Evolutionary conservation across 2,888 invertebrate genomes (phyloP).

Genomic region (Morinoia aosen): DNA sequence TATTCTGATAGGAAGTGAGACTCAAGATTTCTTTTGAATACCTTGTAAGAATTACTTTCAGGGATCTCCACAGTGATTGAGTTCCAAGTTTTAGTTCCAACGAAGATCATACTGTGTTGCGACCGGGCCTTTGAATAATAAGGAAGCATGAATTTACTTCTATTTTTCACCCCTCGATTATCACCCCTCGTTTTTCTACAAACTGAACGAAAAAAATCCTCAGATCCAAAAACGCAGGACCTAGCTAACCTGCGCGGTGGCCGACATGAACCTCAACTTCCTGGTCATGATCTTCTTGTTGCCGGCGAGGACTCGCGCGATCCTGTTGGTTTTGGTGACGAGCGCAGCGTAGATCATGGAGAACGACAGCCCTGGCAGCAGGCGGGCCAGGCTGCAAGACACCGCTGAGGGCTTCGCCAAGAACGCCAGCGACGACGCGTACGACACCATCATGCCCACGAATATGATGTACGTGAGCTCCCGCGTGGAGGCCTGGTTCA

Average conservation of each 20-base stretch:
- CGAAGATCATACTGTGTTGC: no score
- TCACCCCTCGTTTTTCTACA: no score
- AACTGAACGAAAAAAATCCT: no score
- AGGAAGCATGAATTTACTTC: no score
- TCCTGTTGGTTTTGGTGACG: slow-evolving; percentile 84
- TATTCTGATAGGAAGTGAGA: no score
- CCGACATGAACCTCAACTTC: slow-evolving; percentile 79
- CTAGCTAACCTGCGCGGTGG: slow-evolving; percentile 72
- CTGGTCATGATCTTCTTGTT: slow-evolving; percentile 81
- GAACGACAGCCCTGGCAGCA: slow-evolving; percentile 72
- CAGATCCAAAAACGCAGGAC: not conserved
- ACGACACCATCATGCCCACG: slow-evolving; percentile 75
- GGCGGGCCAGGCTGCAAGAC: slow-evolving; percentile 72
- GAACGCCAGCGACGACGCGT: slow-evolving; percentile 78
- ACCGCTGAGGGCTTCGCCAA: slow-evolving; percentile 77
- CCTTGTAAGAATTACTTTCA: no score
- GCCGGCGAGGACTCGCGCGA: slow-evolving; percentile 82
- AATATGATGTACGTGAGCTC: slow-evolving; percentile 77
- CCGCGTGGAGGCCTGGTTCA: slow-evolving; percentile 72
- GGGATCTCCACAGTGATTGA: no score
- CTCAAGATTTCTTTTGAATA: no score
- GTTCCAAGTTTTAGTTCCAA: no score
- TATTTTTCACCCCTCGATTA: no score
- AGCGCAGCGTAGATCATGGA: slow-evolving; percentile 82
- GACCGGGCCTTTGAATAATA: no score